phyloP scores from a whole-genome alignment of 2,113 vertebrate species.

The Ivindomyrus marchei region DNA sequence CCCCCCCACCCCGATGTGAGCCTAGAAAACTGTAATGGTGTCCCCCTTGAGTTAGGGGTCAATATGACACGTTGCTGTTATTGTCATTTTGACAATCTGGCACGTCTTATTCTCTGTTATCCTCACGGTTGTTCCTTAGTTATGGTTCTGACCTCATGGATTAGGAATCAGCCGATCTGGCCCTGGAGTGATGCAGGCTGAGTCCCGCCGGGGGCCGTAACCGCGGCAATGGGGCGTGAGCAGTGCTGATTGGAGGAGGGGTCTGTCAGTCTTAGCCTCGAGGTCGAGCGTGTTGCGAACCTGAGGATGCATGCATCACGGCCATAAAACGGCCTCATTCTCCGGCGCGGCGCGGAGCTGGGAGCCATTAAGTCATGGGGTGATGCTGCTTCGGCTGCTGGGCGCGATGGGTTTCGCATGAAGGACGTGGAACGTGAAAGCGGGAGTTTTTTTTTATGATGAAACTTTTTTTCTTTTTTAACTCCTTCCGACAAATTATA shows the following conservation, averaged over 20 bases:
- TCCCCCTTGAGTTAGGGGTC: neutral
- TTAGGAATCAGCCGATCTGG: constrained; percentile 14
- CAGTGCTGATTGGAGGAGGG: neutral
- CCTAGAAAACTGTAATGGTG: neutral
- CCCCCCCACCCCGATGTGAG: neutral
- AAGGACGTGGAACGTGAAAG: neutral
- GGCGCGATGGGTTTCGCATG: neutral
- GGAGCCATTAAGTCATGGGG: neutral
- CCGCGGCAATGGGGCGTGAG: neutral
- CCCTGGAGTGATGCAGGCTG: neutral
- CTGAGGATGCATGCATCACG: neutral
- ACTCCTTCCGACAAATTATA: neutral
- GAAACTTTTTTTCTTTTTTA: neutral
- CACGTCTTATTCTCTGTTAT: neutral
- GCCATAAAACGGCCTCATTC: neutral
- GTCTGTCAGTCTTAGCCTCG: neutral
- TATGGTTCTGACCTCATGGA: constrained; percentile 20
- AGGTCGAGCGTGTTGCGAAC: neutral
- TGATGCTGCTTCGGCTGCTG: neutral
- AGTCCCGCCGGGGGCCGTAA: neutral
- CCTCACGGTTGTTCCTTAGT: constrained; percentile 8
- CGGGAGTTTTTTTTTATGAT: neutral
- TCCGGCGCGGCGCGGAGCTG: neutral
- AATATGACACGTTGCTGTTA: neutral
- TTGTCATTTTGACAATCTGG: neutral